Percentiles rank a stretch among this genome's conserved stretches.
phyloP scores from a whole-genome alignment of 1,140 invertebrate genomes.

The Hirudo medicinalis region DNA sequence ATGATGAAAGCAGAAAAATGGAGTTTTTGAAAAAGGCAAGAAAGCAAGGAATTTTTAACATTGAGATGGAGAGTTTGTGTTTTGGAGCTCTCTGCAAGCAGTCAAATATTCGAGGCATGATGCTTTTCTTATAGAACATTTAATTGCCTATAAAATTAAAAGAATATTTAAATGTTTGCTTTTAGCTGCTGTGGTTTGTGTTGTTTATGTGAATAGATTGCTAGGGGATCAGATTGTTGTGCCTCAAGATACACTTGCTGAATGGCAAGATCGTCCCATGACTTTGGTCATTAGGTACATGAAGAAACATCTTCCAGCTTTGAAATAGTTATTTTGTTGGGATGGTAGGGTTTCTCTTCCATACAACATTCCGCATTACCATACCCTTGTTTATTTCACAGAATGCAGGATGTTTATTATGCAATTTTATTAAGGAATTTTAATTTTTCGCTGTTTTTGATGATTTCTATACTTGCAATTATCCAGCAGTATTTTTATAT shows the following conservation, averaged over 20 bases:
- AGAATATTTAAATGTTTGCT: background rate
- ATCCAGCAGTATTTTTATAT: no score
- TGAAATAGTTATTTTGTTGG: no score
- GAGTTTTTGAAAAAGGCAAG: slow-evolving; percentile 65
- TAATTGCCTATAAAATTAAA: background rate
- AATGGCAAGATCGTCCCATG: slow-evolving; percentile 84
- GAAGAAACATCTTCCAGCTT: slow-evolving; percentile 52
- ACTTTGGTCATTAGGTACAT: slow-evolving; percentile 75
- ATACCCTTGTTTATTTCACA: no score
- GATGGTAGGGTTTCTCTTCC: no score
- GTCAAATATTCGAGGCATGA: slow-evolving; percentile 64
- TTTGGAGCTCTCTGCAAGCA: slow-evolving; percentile 86
- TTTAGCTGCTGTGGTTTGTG: slow-evolving; percentile 74
- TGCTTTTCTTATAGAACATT: background rate
- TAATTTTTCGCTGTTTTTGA: no score
- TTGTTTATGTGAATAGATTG: slow-evolving; percentile 78
- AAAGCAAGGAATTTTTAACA: slow-evolving; percentile 72
- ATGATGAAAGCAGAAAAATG: slow-evolving; percentile 73
- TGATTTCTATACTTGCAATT: no score
- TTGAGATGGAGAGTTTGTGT: slow-evolving; percentile 89
- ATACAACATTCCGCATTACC: no score
- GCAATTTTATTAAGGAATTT: no score
- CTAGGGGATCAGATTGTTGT: slow-evolving; percentile 75
- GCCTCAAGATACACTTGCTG: slow-evolving; percentile 73
- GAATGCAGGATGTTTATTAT: no score